These are phyloP conservation scores for Troides helena DNA, from an alignment of 2,888 invertebrate genomes.

Conservation along the genomic window DNA sequence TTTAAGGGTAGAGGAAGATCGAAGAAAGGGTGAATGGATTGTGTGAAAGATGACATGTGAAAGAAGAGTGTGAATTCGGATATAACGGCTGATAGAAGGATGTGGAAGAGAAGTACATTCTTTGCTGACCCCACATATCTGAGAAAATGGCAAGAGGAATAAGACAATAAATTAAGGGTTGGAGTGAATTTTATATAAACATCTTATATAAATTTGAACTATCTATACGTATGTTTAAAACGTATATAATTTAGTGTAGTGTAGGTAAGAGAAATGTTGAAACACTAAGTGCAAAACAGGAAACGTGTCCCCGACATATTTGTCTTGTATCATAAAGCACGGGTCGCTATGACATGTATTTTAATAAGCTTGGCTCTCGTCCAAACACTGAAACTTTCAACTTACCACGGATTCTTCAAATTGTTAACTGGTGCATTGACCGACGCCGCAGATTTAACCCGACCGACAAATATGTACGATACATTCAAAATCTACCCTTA, in stretches of 20 bases:
- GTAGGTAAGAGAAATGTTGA: neutral
- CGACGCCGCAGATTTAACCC: conserved; percentile 22
- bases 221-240: neutral
- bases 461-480: conserved; percentile 9
- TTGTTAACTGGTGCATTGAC: conserved; percentile 30
- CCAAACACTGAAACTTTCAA: conserved; percentile 38
- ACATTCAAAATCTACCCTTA: conserved; percentile 14
- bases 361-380: conserved; percentile 36
- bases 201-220: too few species aligned
- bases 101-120: too few species aligned
- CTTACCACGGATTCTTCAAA: conserved; percentile 38
- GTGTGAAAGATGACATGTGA: too few species aligned
- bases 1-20: too few species aligned
- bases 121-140: too few species aligned
- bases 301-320: conserved; percentile 7
- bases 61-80: too few species aligned
- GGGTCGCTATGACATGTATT: conserved; percentile 25
- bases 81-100: too few species aligned
- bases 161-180: too few species aligned
- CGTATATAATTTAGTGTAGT: neutral
- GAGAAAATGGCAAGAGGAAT: too few species aligned
- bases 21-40: too few species aligned
- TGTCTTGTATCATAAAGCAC: conserved; percentile 21
- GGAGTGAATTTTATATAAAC: too few species aligned
- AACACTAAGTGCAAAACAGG: neutral